Evolutionary conservation across 2,888 invertebrate species (phyloP).

Genomic region (Drosophila silvestris): DNA sequence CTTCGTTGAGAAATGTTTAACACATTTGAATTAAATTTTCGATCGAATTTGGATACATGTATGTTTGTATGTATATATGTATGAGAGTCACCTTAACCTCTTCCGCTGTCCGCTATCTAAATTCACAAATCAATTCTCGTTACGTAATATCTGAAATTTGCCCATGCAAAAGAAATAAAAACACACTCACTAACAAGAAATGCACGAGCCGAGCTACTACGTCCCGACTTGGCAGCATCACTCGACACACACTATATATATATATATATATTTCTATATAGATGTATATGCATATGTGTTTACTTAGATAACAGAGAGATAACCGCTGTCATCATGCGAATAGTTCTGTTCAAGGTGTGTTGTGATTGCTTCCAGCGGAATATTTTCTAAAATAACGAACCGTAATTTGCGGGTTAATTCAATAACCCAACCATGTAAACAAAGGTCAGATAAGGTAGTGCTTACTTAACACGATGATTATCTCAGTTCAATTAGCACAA

Average conservation of each 20-base stretch:
- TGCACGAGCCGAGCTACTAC: conserved; percentile 43
- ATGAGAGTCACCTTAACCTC: conserved; percentile 1
- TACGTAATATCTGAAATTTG: conserved; percentile 32
- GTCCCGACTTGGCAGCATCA: conserved; percentile 44
- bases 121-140: conserved; percentile 18
- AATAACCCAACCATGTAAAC: background rate
- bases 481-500: conserved; percentile 5
- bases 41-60: background rate
- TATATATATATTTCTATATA: background rate
- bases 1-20: conserved; percentile 11
- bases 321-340: conserved; percentile 17
- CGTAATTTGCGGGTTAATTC: conserved; percentile 2
- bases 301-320: conserved; percentile 28
- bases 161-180: conserved; percentile 3
- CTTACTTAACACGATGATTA: background rate
- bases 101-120: conserved; percentile 5
- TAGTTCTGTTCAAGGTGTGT: background rate
- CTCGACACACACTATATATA: background rate
- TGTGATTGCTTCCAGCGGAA: conserved; percentile 1
- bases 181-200: conserved; percentile 27
- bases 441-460: conserved; percentile 22
- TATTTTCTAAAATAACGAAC: conserved; percentile 1
- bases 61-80: background rate
- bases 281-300: background rate
- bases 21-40: conserved; percentile 12